Conservation (phyloP, 1,140 invertebrate genomes). For the Lineus longissimus region DNA sequence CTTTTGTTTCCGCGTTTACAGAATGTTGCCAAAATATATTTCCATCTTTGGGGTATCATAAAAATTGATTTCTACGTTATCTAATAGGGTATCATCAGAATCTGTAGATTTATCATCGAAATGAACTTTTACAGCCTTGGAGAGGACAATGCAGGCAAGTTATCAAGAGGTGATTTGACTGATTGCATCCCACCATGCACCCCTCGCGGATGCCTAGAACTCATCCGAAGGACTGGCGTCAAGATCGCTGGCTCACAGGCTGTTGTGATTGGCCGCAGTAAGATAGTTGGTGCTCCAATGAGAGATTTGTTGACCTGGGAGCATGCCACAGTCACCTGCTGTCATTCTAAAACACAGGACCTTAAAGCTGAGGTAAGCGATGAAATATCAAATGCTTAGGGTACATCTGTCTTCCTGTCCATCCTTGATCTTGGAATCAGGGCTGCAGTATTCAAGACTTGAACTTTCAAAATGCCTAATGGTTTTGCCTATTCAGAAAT, state of each 20-base stretch:
- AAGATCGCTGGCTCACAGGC: constrained; percentile 78
- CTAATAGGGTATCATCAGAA: too few species aligned
- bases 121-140: constrained; percentile 66
- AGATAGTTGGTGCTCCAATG: constrained; percentile 95
- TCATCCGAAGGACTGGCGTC: constrained; percentile 79
- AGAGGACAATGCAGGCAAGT: constrained; percentile 84
- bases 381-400: background rate
- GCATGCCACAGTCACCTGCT: constrained; percentile 93
- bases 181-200: constrained; percentile 88
- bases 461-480: too few species aligned
- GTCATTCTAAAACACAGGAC: constrained; percentile 90
- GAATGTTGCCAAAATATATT: too few species aligned
- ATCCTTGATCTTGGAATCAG: too few species aligned
- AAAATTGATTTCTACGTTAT: too few species aligned
- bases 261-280: constrained; percentile 92
- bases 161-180: constrained; percentile 68
- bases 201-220: constrained; percentile 85
- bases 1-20: too few species aligned
- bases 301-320: constrained; percentile 94
- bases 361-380: constrained; percentile 70
- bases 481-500: too few species aligned
- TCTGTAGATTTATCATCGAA: too few species aligned
- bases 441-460: too few species aligned
- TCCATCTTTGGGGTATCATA: too few species aligned
- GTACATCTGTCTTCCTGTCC: too few species aligned